These are phyloP conservation scores for Montifringilla adamsi DNA, from an alignment of 2,113 vertebrate genomes.

Conservation along the genomic window DNA sequence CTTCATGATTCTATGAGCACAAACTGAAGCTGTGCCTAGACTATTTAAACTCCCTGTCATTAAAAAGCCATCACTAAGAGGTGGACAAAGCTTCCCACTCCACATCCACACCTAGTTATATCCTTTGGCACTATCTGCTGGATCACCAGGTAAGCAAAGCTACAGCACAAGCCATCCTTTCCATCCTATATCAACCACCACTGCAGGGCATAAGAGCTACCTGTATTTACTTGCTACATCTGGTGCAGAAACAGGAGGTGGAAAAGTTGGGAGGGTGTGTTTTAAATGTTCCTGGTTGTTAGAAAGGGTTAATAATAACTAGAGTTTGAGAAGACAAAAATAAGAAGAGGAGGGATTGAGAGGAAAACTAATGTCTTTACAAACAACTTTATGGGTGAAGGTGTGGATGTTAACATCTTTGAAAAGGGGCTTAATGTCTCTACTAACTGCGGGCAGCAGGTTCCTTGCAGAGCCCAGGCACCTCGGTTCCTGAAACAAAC, in stretches of 20 bases:
- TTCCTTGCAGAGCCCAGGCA: background rate
- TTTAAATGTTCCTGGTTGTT: background rate
- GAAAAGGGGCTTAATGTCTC: background rate
- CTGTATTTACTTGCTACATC: background rate
- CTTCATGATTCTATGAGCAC: accelerated
- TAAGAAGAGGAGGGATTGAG: background rate
- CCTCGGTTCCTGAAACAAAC: accelerated
- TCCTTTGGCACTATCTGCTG: background rate
- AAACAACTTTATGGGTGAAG: background rate
- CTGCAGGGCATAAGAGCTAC: background rate
- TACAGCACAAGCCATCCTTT: background rate
- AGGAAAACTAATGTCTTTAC: background rate
- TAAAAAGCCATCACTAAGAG: background rate
- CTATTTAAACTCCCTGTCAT: background rate
- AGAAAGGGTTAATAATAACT: background rate
- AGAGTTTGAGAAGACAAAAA: background rate
- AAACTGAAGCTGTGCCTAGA: background rate
- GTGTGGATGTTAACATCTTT: background rate
- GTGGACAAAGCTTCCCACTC: background rate
- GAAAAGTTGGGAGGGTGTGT: background rate
- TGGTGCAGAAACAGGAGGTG: background rate
- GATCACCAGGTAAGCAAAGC: background rate
- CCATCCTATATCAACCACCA: accelerated
- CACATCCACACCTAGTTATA: background rate
- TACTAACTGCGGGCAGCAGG: background rate